Percentiles rank a stretch among this genome's conserved stretches.
These are phyloP conservation scores for Tolypeutes matacus DNA, from an alignment of 2,797 vertebrate species.

Conservation along the genomic window DNA sequence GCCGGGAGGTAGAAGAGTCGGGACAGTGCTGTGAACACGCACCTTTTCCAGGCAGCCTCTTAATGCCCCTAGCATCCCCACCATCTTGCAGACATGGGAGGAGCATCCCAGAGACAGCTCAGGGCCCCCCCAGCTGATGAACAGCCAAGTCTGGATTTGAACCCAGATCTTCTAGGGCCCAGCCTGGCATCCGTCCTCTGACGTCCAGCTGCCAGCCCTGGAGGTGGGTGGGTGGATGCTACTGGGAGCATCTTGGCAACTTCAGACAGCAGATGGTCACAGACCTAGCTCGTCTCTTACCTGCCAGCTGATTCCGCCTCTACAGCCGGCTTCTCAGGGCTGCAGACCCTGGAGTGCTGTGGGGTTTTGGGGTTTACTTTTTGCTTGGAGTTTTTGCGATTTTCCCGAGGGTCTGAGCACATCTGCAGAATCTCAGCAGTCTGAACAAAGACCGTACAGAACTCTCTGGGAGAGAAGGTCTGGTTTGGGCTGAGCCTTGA, in stretches of 20 bases:
- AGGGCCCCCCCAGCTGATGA: accelerated
- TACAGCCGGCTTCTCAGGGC: neutral
- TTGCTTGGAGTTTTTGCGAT: neutral
- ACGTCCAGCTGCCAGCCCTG: too few species aligned
- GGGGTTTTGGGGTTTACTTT: neutral
- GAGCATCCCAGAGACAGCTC: neutral
- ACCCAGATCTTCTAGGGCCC: neutral
- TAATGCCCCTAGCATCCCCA: neutral
- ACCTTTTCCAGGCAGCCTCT: neutral
- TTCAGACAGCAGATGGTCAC: neutral
- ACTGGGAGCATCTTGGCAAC: neutral
- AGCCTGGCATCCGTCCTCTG: neutral
- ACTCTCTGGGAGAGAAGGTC: neutral
- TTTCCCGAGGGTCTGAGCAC: neutral
- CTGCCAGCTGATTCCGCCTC: too few species aligned
- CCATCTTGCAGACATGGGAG: neutral
- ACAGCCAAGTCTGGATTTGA: neutral
- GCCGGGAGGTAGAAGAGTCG: neutral
- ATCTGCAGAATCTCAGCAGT: too few species aligned
- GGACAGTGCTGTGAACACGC: accelerated
- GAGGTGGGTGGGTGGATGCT: neutral
- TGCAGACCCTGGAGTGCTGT: neutral
- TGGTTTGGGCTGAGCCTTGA: neutral
- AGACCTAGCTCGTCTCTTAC: too few species aligned
- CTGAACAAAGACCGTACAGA: too few species aligned